phyloP scores from a whole-genome alignment of 2,113 vertebrate species.

The Paracanthobrama guichenoti region DNA sequence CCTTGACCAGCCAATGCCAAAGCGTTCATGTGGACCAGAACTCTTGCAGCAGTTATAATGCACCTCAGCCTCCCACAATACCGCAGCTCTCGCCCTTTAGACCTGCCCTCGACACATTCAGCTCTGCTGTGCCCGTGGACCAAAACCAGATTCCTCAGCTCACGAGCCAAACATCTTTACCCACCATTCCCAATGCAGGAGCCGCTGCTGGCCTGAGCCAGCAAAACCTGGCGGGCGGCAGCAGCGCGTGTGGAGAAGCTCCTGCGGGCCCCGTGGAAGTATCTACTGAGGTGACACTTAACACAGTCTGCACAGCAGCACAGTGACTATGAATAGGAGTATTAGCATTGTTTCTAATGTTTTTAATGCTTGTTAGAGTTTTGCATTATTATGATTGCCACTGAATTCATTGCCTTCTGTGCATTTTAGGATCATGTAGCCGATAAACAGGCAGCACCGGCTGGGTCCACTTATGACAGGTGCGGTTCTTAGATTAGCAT shows the following conservation, averaged over 20 bases:
- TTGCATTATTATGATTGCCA: not conserved
- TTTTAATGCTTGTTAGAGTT: not conserved
- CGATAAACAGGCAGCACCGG: constrained; percentile 37
- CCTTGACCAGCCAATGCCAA: constrained; percentile 28
- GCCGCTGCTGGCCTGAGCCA: constrained; percentile 19
- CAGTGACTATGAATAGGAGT: not conserved
- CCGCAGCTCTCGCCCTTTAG: constrained; percentile 1
- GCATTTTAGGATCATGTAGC: constrained; percentile 37
- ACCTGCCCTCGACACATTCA: not conserved
- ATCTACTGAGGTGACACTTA: constrained; percentile 36
- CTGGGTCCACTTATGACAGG: constrained; percentile 48
- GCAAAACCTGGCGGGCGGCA: constrained; percentile 65
- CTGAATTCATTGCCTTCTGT: constrained; percentile 22
- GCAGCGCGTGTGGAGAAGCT: constrained; percentile 27
- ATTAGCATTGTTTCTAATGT: not conserved
- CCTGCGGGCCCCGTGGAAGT: not conserved
- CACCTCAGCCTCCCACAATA: not conserved
- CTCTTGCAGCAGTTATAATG: not conserved
- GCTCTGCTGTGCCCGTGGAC: constrained; percentile 55
- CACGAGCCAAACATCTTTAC: not conserved
- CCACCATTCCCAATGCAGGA: not conserved
- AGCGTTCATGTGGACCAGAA: constrained; percentile 36
- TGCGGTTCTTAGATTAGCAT: not conserved
- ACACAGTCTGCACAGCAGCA: not conserved
- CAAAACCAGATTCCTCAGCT: constrained; percentile 64